phyloP scores from a whole-genome alignment of 2,888 invertebrate genomes.

The Lasiommata megera region DNA sequence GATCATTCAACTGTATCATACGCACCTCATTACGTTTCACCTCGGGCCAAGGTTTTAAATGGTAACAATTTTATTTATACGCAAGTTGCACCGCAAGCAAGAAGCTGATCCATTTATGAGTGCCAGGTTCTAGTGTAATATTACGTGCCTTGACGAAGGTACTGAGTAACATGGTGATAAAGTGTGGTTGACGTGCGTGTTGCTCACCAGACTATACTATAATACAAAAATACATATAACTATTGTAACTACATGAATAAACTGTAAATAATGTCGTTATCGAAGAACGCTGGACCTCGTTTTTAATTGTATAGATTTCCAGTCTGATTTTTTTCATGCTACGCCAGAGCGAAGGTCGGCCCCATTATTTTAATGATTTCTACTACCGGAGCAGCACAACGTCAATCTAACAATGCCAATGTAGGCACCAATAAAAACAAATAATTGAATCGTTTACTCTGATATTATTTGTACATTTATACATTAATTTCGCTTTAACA shows the following conservation, averaged over 20 bases:
- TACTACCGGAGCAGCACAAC: constrained; percentile 18
- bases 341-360: constrained; percentile 53
- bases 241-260: constrained; percentile 27
- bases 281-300: constrained; percentile 55
- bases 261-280: constrained; percentile 28
- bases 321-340: constrained; percentile 42
- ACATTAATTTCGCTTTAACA: not conserved
- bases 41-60: constrained; percentile 42
- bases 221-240: constrained; percentile 43
- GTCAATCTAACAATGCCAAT: constrained; percentile 16
- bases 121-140: constrained; percentile 49
- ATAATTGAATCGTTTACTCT: not conserved
- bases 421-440: constrained; percentile 4
- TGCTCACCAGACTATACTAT: constrained; percentile 63
- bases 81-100: constrained; percentile 54
- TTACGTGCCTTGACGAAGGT: constrained; percentile 49
- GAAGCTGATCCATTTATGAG: constrained; percentile 55
- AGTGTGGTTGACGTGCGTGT: constrained; percentile 76
- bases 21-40: constrained; percentile 45
- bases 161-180: constrained; percentile 53
- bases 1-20: constrained; percentile 29
- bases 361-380: constrained; percentile 56
- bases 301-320: constrained; percentile 32
- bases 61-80: constrained; percentile 37
- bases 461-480: constrained; percentile 2